Evolutionary conservation across 2,797 vertebrate genomes (phyloP), one percentile per base, ranked within the genome.

Genomic region (Syngnathus rostellatus): DNA sequence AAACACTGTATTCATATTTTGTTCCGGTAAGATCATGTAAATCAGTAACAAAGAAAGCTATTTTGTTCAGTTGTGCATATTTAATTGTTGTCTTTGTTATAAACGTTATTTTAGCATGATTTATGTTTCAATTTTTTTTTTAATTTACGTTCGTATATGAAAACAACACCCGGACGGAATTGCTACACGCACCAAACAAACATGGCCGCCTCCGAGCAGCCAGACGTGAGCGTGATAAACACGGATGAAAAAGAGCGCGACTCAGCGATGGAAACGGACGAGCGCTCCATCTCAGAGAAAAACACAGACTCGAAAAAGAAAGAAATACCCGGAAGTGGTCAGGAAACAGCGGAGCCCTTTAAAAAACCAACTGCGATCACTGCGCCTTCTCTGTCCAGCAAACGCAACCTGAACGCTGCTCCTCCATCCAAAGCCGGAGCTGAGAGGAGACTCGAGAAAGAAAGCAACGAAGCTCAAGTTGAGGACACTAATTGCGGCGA

Each of bases 311-410:
- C 1, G 0, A 61, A 71, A n/a, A 61, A 16, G 0, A 71, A 69
- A 61, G 57, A 65, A 3, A 0, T 1, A 1, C 8, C 46, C 0
- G 50, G 50, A 48, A 3, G 19, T 0, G 75, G 69, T 0, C 37
- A 64, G 12, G 75, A 82, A 43, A n/a, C 25, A 0, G 65, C 65
- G 5, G 85, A 88, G 5, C 77, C 77, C 8, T 93, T 93, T 63
- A 92, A 92, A 83, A 93, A 89, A 69, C 92, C 92, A 2, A 75
- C 74, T 46, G 11, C 89, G 48, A 89, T 91, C 23, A 75, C 83
- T 0, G 84, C 73, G 1, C 89, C 89, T n/a, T 87, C 86, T 8
- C 57, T 85, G 41, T 6, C 51, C 8, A 51, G 10, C 16, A 90
- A 77, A 72, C 88, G 85, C 60, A 48, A 10, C 31, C 55, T 59